Conservation (phyloP, 2,888 invertebrate genomes). For the Dicyrtomina minuta region DNA sequence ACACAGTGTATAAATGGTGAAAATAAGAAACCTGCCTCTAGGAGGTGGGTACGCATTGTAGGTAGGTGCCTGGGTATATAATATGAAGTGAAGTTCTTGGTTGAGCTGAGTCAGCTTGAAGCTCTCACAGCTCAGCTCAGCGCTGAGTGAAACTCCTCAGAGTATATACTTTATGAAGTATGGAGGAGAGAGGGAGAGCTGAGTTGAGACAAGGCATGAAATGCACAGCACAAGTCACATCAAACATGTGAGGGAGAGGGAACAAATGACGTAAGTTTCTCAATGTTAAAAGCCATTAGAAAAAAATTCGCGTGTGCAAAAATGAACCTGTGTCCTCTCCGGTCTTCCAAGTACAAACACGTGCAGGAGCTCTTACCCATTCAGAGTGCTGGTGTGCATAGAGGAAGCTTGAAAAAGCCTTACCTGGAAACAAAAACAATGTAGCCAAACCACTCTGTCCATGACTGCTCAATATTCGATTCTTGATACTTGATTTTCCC, state of each 20-base stretch:
- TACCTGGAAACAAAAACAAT: slow-evolving; percentile 18
- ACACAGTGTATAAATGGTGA: too few species aligned
- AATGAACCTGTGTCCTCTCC: slow-evolving; percentile 29
- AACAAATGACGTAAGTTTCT: not conserved
- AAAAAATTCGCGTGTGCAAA: slow-evolving; percentile 31
- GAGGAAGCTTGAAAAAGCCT: not conserved
- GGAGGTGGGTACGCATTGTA: too few species aligned
- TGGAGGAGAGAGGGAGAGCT: too few species aligned
- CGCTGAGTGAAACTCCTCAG: too few species aligned
- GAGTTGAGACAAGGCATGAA: not conserved
- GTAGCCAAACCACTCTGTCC: slow-evolving; percentile 15
- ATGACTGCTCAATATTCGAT: not conserved
- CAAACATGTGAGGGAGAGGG: slow-evolving; percentile 3
- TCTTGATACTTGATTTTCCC: not conserved
- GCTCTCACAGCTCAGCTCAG: too few species aligned
- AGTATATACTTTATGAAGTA: too few species aligned
- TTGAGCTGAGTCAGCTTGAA: too few species aligned
- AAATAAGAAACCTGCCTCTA: too few species aligned
- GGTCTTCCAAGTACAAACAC: slow-evolving; percentile 28
- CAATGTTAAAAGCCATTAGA: slow-evolving; percentile 4
- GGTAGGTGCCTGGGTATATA: too few species aligned
- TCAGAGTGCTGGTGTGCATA: not conserved
- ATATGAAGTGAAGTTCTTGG: too few species aligned
- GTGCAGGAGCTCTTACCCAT: slow-evolving; percentile 13
- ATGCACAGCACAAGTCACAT: slow-evolving; percentile 4